Percentiles rank a stretch among this genome's conserved stretches.
Conservation (phyloP, 1,140 invertebrate species). For the Ganaspis sp. region DNA sequence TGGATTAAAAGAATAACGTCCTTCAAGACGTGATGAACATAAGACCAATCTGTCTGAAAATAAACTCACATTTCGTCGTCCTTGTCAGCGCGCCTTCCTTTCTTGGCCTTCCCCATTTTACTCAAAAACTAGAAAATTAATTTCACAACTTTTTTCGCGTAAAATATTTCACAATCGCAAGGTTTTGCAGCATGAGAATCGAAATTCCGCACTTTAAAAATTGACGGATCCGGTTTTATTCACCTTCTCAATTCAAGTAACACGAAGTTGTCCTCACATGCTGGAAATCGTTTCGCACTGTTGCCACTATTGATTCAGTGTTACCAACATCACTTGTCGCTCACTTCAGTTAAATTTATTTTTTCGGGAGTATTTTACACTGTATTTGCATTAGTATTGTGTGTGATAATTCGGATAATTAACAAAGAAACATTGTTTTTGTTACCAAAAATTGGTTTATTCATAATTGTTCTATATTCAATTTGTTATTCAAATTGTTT, state of each 20-base stretch:
- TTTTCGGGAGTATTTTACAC: too few relatives aligned
- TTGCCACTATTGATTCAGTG: neutral
- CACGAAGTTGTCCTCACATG: neutral
- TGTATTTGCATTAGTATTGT: too few relatives aligned
- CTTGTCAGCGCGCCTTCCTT: conserved; percentile 80
- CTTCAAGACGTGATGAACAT: conserved; percentile 31
- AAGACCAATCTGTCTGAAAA: conserved; percentile 53
- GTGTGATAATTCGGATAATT: too few relatives aligned
- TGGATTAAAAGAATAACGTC: neutral
- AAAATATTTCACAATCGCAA: conserved; percentile 45
- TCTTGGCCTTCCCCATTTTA: conserved; percentile 84
- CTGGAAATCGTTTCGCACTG: neutral
- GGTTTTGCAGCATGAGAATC: conserved; percentile 60
- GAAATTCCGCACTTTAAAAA: conserved; percentile 48
- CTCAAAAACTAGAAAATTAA: neutral
- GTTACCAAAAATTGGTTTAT: too few relatives aligned
- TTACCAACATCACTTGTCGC: too few relatives aligned
- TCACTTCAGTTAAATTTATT: neutral
- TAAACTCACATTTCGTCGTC: conserved; percentile 80
- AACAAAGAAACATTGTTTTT: too few relatives aligned
- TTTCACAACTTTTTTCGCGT: conserved; percentile 48
- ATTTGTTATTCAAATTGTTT: too few relatives aligned
- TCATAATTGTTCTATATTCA: too few relatives aligned
- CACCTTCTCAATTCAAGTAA: neutral
- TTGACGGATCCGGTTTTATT: conserved; percentile 51